Evolutionary conservation across 2,797 vertebrate genomes (phyloP).

Genomic region (Sparus aurata): DNA sequence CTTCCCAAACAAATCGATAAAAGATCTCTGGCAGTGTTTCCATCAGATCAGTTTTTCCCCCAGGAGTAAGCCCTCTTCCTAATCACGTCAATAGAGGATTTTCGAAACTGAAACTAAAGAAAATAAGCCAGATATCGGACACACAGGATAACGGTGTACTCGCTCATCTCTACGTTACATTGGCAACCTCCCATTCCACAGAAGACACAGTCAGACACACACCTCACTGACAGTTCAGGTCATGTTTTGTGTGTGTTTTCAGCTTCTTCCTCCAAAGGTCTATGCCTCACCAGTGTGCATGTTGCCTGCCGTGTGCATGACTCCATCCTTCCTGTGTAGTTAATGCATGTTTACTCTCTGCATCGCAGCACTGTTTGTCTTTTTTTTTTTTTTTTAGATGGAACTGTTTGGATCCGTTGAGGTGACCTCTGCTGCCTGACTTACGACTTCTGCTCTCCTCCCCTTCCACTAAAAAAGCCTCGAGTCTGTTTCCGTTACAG

Average conservation of each 20-base stretch:
- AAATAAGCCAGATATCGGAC: no score
- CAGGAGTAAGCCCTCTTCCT: no score
- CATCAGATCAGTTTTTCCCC: no score
- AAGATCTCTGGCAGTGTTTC: no score
- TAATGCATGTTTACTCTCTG: slow-evolving; percentile 56
- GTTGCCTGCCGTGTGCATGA: slow-evolving; percentile 63
- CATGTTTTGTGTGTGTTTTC: slow-evolving; percentile 42
- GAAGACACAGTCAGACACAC: not conserved
- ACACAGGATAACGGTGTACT: no score
- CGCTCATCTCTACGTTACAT: no score
- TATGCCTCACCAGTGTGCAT: slow-evolving; percentile 43
- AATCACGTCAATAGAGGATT: no score
- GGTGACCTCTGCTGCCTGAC: slow-evolving; percentile 29
- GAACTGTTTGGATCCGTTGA: slow-evolving; percentile 39
- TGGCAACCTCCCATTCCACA: no score
- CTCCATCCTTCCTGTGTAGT: slow-evolving; percentile 18
- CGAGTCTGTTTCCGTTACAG: slow-evolving; percentile 56
- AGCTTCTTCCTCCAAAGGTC: slow-evolving; percentile 28
- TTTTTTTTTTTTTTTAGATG: slow-evolving; percentile 32
- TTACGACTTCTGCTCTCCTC: slow-evolving; percentile 35
- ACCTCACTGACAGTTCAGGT: not conserved
- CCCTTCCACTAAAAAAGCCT: slow-evolving; percentile 27
- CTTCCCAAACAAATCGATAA: no score
- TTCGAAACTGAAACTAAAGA: no score
- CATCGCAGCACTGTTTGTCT: slow-evolving; percentile 26